Evolutionary conservation across 1,140 invertebrate genomes (phyloP), one percentile per base, ranked within the genome.

Genomic region (Drosophila azteca): DNA sequence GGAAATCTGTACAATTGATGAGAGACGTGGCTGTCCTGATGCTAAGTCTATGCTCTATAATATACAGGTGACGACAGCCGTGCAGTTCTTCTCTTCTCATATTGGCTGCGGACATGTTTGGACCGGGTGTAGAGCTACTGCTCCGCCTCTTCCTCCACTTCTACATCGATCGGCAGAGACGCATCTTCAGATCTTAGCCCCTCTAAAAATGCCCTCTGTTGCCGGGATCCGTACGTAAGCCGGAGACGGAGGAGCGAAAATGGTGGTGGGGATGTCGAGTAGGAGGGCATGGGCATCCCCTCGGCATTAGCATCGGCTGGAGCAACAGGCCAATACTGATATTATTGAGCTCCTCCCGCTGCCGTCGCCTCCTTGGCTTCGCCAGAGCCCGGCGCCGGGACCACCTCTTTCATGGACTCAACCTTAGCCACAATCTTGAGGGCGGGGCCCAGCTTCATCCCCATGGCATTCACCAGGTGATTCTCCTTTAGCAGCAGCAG

Each of bases 401-500:
- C 66, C 17, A 85, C 77, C 80, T 91, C 90, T 61, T 91, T 91
- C 79, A 92, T 92, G 29, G 91, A 90, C 52, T 92, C 90, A 31
- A 92, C 87, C 54, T 92, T 91, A 13, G 97, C 96, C 75, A 97
- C 97, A 44, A 99, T 98, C 93, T 99, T 99, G 13, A 99, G 92
- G 0, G 98, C 98, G 0, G 98, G 98, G 1, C 98, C 98, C 0
- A 99, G 93, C 89, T 98, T 98, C 94, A 99, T 98, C 39, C 95
- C 96, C 95, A 99, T 98, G 4, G 97, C 96, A 29, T 96, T 96
- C 93, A 99, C 98, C 8, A 99, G 92, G 92, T 99, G 97, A 87
- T 99, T 97, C 67, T 97, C 97, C 90, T 98, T 97, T n/a, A 99
- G 94, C 48, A 99, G 93, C 93, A 99, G 94, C 20, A 99, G 92